Conservation (phyloP, 1,140 invertebrate genomes). For the Latrodectus geometricus region DNA sequence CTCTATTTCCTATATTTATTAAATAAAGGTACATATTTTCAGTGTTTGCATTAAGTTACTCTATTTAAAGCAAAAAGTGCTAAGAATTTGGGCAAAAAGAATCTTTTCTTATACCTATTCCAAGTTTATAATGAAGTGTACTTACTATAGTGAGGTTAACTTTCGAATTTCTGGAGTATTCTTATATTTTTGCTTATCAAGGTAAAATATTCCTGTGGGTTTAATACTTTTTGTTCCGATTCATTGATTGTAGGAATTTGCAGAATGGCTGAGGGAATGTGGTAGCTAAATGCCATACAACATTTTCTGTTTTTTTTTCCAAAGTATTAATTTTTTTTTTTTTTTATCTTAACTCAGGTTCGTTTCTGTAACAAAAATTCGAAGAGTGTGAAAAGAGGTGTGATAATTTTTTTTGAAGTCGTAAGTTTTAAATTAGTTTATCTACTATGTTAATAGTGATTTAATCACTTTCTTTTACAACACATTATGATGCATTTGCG, state of each 20-base stretch:
- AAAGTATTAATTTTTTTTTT: conserved; percentile 10
- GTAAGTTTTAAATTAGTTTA: too few species aligned
- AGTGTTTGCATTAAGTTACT: too few species aligned
- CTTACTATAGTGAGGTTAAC: conserved; percentile 18
- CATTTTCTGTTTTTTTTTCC: conserved; percentile 3
- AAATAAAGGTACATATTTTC: too few species aligned
- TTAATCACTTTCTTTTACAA: too few species aligned
- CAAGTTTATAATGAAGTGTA: conserved; percentile 39
- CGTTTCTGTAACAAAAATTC: too few species aligned
- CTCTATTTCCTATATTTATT: too few species aligned
- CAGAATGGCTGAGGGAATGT: not conserved
- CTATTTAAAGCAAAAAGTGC: too few species aligned
- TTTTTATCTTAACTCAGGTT: too few species aligned
- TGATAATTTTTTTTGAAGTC: too few species aligned
- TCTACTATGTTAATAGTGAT: too few species aligned
- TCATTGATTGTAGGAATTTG: conserved; percentile 34
- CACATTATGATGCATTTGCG: too few species aligned
- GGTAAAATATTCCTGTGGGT: conserved; percentile 32
- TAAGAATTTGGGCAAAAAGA: not conserved
- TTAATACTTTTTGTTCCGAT: conserved; percentile 23
- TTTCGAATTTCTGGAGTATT: conserved; percentile 43
- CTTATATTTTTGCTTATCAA: conserved; percentile 46
- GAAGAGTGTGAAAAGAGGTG: too few species aligned
- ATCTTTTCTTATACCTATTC: not conserved
- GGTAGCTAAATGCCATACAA: conserved; percentile 12